Percentiles rank a stretch among this genome's conserved stretches.
phyloP scores from a whole-genome alignment of 2,113 vertebrate genomes.

The Choloepus hoffmanni region DNA sequence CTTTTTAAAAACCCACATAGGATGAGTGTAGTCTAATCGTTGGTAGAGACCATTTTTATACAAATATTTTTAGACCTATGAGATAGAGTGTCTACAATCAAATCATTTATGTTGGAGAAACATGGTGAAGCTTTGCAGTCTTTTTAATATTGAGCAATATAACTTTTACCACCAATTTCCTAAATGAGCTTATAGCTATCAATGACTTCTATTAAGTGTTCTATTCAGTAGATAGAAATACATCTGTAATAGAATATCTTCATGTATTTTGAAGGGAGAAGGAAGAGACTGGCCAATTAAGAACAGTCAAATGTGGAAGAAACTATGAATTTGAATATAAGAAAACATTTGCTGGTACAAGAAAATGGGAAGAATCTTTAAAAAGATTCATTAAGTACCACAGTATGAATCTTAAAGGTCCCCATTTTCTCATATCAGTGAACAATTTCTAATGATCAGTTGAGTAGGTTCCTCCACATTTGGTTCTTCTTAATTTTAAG shows the following conservation, averaged over 20 bases:
- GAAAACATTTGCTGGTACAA: neutral
- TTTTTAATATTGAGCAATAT: conserved; percentile 5
- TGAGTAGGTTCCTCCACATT: neutral
- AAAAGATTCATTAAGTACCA: neutral
- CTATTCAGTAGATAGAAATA: neutral
- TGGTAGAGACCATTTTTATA: neutral
- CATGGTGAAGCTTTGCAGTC: neutral
- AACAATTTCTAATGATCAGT: neutral
- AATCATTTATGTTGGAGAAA: neutral
- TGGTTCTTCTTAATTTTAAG: neutral
- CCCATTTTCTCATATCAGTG: no score
- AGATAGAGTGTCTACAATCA: neutral
- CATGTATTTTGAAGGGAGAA: neutral
- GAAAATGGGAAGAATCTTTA: neutral
- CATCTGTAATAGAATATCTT: neutral
- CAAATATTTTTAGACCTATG: neutral
- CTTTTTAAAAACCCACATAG: neutral
- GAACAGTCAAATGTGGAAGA: conserved; percentile 5
- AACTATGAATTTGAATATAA: neutral
- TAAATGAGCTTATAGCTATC: neutral
- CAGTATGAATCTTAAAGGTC: no score
- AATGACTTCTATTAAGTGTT: conserved; percentile 31
- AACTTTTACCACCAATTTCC: neutral
- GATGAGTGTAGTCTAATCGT: neutral
- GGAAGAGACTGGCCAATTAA: neutral